These are phyloP conservation scores for Bruchidius siliquastri DNA, from an alignment of 2,888 invertebrate genomes.

Conservation along the genomic window DNA sequence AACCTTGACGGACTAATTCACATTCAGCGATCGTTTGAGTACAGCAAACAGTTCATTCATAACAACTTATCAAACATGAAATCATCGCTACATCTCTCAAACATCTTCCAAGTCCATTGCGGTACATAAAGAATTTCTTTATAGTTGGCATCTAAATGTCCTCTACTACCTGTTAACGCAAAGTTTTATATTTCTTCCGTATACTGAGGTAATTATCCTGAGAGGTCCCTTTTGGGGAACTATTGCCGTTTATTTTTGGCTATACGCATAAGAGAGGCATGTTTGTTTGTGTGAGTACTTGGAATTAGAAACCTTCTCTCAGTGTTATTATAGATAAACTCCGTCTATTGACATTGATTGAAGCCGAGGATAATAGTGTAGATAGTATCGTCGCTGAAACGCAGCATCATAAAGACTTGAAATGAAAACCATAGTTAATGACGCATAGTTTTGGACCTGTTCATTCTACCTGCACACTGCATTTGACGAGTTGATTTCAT, in stretches of 20 bases:
- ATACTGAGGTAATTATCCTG: not conserved
- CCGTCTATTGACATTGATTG: too few relatives aligned
- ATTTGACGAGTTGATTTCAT: too few relatives aligned
- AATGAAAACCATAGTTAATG: too few relatives aligned
- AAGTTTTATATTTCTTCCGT: not conserved
- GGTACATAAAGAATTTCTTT: not conserved
- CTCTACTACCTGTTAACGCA: not conserved
- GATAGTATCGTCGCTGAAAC: too few relatives aligned
- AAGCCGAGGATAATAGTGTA: too few relatives aligned
- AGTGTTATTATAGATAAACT: too few relatives aligned
- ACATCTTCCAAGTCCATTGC: not conserved
- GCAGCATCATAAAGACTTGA: too few relatives aligned
- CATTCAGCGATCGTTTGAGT: not conserved
- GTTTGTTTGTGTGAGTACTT: not conserved
- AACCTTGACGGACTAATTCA: not conserved
- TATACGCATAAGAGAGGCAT: not conserved
- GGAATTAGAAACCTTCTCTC: not conserved
- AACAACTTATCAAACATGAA: not conserved
- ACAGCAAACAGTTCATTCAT: not conserved
- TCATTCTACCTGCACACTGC: too few relatives aligned
- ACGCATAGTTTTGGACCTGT: too few relatives aligned
- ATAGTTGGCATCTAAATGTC: not conserved
- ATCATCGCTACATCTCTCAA: not conserved
- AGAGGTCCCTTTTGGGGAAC: not conserved
- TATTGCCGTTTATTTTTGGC: not conserved